Base-by-base conservation (phyloP, 2,888 invertebrate genomes). In the Drosophila parthenogenetica region DNA sequence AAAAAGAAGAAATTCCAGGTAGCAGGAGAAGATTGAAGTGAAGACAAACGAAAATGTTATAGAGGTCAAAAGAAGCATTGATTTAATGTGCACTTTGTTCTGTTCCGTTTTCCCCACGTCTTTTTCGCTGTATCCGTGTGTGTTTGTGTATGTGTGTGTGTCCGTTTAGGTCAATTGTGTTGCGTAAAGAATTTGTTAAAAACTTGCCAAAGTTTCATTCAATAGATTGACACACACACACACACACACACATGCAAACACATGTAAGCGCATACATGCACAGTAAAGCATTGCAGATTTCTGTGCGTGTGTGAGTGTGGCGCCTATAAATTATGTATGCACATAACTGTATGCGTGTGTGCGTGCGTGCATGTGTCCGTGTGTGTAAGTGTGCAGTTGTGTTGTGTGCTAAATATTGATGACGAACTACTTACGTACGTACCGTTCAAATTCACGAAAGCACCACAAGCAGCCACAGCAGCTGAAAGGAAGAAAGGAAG, bases 41-140 rank as follows among this genome's bases (percentile, higher is more conserved):
- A 57, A 62, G 50, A 42, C 59, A 58, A 80, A 65, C 78, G 70
- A 83, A 86, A 80, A 88, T 81, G 86, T 89, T 81, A 87, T 89
- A 86, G 89, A 86, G 90, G 90, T 88, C 90, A 88, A 90, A 88
- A 79, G 83, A 90, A 80, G 86, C 90, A 90, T 87, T 89, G 88
- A 88, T 88, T 88, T 89, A 86, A 85, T 71, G 75, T 87, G 81
- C 73, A 75, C 70, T 79, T 85, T 78, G 62, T 66, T 65, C 65
- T 63, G 53, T 66, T 62, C 22, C 75, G 19, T 64, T 81, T 81
- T 69, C 76, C 45, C 51, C 39, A 48, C 48, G 51, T 62, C 55
- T 40, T 50, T 55, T 63, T 85, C 51, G 58, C 37, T 65, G 63
- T 46, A 29, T 42, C 3, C 35, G 3, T 13, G 48, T 63, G 37